A percentile compares a stretch with the other conserved stretches of the same genome.
Evolutionary conservation across 2,888 invertebrate genomes (phyloP).

Genomic region (Melanophora roralis): DNA sequence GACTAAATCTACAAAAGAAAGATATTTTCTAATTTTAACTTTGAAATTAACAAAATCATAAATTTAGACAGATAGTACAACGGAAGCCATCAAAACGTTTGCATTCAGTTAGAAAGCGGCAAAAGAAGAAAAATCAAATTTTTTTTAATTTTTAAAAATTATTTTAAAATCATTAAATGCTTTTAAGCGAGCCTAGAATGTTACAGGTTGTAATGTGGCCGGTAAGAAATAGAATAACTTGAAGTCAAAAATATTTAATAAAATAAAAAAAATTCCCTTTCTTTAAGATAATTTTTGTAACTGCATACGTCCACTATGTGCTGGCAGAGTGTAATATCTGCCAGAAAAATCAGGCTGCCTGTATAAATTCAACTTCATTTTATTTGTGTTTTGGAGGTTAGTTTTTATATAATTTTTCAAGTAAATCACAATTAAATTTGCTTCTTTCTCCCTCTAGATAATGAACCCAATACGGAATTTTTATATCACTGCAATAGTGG

Average conservation of each 20-base stretch:
- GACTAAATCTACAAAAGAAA: background rate
- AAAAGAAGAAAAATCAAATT: background rate
- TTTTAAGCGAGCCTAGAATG: background rate
- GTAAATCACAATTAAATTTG: background rate
- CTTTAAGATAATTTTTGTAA: background rate
- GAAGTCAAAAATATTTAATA: background rate
- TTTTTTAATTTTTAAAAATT: background rate
- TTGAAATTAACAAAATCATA: slow-evolving; percentile 3
- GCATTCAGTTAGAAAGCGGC: background rate
- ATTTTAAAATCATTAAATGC: slow-evolving; percentile 12
- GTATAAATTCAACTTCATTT: slow-evolving; percentile 73
- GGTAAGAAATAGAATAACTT: slow-evolving; percentile 4
- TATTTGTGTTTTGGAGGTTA: slow-evolving; percentile 72
- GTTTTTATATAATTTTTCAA: background rate
- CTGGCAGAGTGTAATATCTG: slow-evolving; percentile 70
- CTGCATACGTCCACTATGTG: background rate
- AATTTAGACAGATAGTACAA: background rate
- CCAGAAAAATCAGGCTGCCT: slow-evolving; percentile 71
- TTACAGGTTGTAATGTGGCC: slow-evolving; percentile 23
- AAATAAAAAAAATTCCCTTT: background rate
- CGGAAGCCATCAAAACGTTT: background rate
- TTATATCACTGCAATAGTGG: slow-evolving; percentile 71
- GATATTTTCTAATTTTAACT: background rate
- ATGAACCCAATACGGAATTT: slow-evolving; percentile 65
- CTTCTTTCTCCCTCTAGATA: slow-evolving; percentile 59